Evolutionary conservation across 2,797 vertebrate species (phyloP).

Genomic region (Otus scops): DNA sequence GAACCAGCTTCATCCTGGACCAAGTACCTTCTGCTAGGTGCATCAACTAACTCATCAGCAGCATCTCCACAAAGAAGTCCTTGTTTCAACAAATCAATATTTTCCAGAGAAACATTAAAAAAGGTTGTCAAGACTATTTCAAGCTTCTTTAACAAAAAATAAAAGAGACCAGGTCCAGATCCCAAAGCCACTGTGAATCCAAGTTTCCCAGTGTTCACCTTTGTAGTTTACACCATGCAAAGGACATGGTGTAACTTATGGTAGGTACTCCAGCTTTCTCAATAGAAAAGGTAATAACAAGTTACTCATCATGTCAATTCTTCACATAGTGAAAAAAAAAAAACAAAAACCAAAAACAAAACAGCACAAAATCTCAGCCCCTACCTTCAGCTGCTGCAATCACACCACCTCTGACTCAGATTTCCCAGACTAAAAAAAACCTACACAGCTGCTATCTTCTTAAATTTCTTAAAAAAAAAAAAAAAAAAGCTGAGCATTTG

Average conservation of each 20-base stretch:
- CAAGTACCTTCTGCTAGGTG: neutral
- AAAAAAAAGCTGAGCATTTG: neutral
- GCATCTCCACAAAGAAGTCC: neutral
- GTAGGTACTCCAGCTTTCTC: neutral
- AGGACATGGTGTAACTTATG: neutral
- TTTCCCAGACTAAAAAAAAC: neutral
- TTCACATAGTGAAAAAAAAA: rapidly evolving
- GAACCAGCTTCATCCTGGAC: neutral
- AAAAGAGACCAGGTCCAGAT: neutral
- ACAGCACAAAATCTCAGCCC: neutral
- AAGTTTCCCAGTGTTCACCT: neutral
- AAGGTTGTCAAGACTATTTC: neutral
- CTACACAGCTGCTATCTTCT: neutral
- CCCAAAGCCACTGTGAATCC: neutral
- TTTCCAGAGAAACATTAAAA: neutral
- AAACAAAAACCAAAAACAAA: too few relatives aligned
- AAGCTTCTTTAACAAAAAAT: neutral
- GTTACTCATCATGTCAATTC: neutral
- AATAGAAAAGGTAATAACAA: neutral
- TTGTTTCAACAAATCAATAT: neutral
- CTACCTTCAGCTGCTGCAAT: neutral
- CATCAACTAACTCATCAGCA: neutral
- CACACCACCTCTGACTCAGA: neutral
- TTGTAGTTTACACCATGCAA: neutral
- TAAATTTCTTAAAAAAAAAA: neutral